A percentile compares a stretch with the other conserved stretches of the same genome.
Conservation (phyloP, 2,797 vertebrate species). For the Anas georgica region DNA sequence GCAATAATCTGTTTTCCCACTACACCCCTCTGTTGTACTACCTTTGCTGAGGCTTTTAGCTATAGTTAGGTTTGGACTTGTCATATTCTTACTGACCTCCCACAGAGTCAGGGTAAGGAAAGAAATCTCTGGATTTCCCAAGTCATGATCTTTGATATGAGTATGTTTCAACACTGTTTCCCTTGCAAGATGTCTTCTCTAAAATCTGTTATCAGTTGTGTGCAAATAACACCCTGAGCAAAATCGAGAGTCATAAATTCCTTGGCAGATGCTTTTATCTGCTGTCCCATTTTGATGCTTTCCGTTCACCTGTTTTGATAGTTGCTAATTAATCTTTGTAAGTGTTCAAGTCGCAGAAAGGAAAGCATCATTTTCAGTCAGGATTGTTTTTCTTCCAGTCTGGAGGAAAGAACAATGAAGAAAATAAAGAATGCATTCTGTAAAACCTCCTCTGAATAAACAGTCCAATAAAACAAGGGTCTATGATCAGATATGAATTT, state of each 20-base stretch:
- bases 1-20: not conserved
- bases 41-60: not conserved
- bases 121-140: not conserved
- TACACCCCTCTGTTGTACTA: not conserved
- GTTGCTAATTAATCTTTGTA: slow-evolving; percentile 6
- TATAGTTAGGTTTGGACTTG: not conserved
- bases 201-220: not conserved
- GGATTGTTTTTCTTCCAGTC: slow-evolving; percentile 58
- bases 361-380: slow-evolving; percentile 21
- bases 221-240: slow-evolving; percentile 13
- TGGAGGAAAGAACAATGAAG: slow-evolving; percentile 5
- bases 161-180: not conserved
- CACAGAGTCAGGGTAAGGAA: not conserved
- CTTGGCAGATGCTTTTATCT: not conserved
- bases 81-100: not conserved
- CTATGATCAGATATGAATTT: not conserved
- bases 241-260: slow-evolving; percentile 1
- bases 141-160: not conserved
- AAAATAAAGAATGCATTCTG: slow-evolving; percentile 3
- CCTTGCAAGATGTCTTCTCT: not conserved
- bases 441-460: not conserved
- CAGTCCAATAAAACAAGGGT: not conserved
- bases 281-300: slow-evolving; percentile 22
- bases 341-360: not conserved
- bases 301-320: slow-evolving; percentile 19